Evolutionary conservation across 2,113 vertebrate genomes (phyloP).

Genomic region (Bettongia penicillata): DNA sequence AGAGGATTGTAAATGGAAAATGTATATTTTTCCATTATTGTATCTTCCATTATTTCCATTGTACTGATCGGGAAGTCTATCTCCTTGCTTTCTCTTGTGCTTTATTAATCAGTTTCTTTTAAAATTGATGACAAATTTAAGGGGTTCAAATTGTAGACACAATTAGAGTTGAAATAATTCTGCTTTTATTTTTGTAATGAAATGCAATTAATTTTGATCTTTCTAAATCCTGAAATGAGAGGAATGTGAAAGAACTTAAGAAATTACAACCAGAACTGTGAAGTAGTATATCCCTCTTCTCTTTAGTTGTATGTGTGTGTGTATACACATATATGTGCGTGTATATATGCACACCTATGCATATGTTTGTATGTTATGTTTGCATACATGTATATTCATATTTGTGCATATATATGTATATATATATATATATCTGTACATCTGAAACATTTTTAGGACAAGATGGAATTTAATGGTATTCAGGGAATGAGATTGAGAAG

Average conservation of each 20-base stretch:
- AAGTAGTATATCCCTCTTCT: background rate
- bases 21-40: background rate
- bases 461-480: background rate
- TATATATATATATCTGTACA: too few relatives aligned
- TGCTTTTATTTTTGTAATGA: background rate
- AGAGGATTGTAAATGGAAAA: background rate
- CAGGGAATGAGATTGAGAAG: background rate
- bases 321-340: too few relatives aligned
- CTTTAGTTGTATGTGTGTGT: background rate
- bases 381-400: too few relatives aligned
- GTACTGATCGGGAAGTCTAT: background rate
- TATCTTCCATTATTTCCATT: background rate
- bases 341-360: background rate
- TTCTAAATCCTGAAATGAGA: background rate
- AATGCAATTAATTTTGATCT: background rate
- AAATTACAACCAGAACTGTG: background rate
- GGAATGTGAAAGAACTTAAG: background rate
- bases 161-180: background rate
- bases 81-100: background rate
- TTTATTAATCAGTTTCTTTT: background rate
- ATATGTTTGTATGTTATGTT: too few relatives aligned
- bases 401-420: background rate
- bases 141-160: background rate
- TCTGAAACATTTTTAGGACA: background rate
- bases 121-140: background rate